Evolutionary conservation across 2,797 vertebrate species (phyloP).

Genomic region (Bryconaethiops microstoma): DNA sequence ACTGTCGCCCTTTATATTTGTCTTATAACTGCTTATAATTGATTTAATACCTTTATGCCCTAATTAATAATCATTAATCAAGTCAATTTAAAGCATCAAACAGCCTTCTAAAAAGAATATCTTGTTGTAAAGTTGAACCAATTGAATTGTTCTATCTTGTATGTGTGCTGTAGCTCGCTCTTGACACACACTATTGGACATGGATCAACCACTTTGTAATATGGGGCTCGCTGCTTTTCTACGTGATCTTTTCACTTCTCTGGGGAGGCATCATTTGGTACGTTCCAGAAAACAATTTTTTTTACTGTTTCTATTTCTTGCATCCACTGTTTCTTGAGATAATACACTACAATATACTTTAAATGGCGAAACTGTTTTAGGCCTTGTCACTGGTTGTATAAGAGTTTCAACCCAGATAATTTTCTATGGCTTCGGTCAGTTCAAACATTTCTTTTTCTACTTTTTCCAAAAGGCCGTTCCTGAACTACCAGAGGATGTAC

Average conservation of each 20-base stretch:
- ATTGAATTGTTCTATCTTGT: not conserved
- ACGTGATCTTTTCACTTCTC: conserved; percentile 92
- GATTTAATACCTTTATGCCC: too few species aligned
- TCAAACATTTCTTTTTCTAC: not conserved
- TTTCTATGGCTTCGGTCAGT: not conserved
- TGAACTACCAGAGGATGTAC: conserved; percentile 99
- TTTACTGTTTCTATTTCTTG: too few species aligned
- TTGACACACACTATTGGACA: conserved; percentile 98
- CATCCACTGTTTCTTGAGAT: too few species aligned
- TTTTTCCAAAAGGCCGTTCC: conserved; percentile 86
- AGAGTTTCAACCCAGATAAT: not conserved
- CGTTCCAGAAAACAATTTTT: conserved; percentile 30
- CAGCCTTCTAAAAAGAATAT: too few species aligned
- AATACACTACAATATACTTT: too few species aligned
- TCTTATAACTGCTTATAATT: too few species aligned
- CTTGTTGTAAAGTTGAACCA: too few species aligned
- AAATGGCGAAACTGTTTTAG: not conserved
- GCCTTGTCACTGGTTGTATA: not conserved
- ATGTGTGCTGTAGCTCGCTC: conserved; percentile 80
- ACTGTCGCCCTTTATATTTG: too few species aligned
- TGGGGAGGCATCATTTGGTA: conserved; percentile 98
- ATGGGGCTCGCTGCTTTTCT: conserved; percentile 96
- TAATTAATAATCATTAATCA: too few species aligned
- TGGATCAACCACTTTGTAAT: conserved; percentile 99
- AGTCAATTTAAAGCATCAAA: too few species aligned